Percentiles rank a stretch among this genome's conserved stretches.
Conservation (phyloP, 2,113 vertebrate genomes). For the Hypomesus transpacificus region DNA sequence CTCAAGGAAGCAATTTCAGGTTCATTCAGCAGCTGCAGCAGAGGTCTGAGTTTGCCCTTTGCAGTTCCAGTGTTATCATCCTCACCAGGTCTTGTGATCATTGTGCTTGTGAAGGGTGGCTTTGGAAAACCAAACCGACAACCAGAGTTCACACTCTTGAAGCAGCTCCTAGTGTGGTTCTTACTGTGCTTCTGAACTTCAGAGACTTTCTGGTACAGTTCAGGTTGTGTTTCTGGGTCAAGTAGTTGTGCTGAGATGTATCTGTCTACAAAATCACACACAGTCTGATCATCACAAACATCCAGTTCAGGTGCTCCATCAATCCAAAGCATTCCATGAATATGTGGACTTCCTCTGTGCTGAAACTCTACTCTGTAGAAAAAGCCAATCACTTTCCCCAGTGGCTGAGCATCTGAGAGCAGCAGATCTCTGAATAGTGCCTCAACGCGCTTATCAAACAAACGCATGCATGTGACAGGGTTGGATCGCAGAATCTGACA, state of each 20-base stretch:
- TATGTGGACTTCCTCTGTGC: constrained; percentile 16
- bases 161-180: constrained; percentile 30
- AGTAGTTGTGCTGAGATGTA: constrained; percentile 39
- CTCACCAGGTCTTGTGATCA: constrained; percentile 1
- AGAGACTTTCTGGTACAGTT: constrained; percentile 34
- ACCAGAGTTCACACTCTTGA: constrained; percentile 13
- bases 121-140: constrained; percentile 46
- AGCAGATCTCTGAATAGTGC: constrained; percentile 9
- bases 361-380: constrained; percentile 39
- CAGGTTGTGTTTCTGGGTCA: constrained; percentile 26
- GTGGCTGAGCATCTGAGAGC: constrained; percentile 1
- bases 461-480: constrained; percentile 10
- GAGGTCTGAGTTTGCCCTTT: background rate
- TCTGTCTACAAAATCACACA: constrained; percentile 20
- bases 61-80: background rate
- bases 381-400: background rate
- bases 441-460: constrained; percentile 14
- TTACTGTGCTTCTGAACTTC: constrained; percentile 44
- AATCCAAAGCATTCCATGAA: constrained; percentile 17
- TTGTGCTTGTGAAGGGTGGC: constrained; percentile 13
- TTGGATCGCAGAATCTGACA: background rate
- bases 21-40: constrained; percentile 9
- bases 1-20: background rate
- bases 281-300: constrained; percentile 1
- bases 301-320: constrained; percentile 19